Base-by-base conservation (phyloP, 2,888 invertebrate species). In the Leptothorax acervorum region DNA sequence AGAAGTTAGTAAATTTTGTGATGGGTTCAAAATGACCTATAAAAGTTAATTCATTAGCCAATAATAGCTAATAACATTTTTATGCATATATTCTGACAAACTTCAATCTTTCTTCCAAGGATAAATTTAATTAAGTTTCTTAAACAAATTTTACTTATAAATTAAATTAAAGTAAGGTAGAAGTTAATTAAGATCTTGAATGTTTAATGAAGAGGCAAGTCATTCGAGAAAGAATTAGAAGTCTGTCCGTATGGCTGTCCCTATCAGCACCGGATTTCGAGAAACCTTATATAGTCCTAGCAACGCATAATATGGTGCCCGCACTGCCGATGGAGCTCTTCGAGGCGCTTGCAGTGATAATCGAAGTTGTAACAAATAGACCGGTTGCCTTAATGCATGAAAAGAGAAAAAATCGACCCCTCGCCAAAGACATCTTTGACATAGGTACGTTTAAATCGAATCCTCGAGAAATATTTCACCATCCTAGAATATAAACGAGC, bases 281-380 rank as follows among this genome's bases (percentile, higher is more conserved):
- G 0, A 88, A 86, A 63, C 92, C 89, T n/a, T 92, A 93, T 18
- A 83, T 94, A 8, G 90, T 94, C 0, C 76, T 94, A 71, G 85
- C 93, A 3, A 92, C 91, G 9, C 93, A 94, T 71, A 86, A 18
- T 31, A 0, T 94, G 62, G 93, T 93, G 1, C 94, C 94, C 0
- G 94, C 94, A 2, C 45, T 94, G 55, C 92, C 94, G 6, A 89
- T 93, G 15, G 83, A 68, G 9, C 85, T 94, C 5, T 94, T 94
- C 71, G 93, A 94, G 53, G 81, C 92, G 0, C 51, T 94, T n/a
- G 92, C 90, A 1, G 93, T 93, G 71, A 90, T 91, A 0, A 90
- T 94, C 39, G 94, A 94, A 83, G 87, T 84, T 2, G 91, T 91
- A n/a, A 92, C 91, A 15, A 90, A 85, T 60, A 92, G 84, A 31